phyloP scores from a whole-genome alignment of 2,888 invertebrate species.

The Drosophila quasianomalipes region DNA sequence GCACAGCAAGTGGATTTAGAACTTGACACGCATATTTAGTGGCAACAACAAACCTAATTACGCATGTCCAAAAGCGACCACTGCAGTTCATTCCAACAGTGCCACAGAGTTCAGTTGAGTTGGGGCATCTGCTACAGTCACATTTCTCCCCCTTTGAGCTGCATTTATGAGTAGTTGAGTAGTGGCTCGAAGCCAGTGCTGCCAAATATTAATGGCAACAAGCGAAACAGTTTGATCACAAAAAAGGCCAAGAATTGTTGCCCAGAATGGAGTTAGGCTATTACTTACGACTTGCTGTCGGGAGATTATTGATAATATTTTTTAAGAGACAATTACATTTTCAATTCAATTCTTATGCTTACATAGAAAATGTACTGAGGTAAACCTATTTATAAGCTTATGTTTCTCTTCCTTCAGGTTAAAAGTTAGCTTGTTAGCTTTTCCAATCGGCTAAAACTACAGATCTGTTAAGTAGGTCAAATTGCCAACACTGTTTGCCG shows the following conservation, averaged over 20 bases:
- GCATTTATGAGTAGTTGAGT: slow-evolving; percentile 59
- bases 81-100: slow-evolving; percentile 31
- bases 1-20: slow-evolving; percentile 40
- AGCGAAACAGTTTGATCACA: not conserved
- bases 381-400: not conserved
- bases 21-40: slow-evolving; percentile 81
- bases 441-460: not conserved
- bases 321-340: not conserved
- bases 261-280: not conserved
- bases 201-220: not conserved
- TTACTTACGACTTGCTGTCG: not conserved
- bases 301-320: not conserved
- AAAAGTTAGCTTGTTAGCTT: not conserved
- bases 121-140: slow-evolving; percentile 16
- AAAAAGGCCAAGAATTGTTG: not conserved
- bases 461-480: not conserved
- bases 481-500: slow-evolving; percentile 1
- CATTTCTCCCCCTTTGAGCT: slow-evolving; percentile 6
- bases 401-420: not conserved
- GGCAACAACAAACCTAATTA: slow-evolving; percentile 79
- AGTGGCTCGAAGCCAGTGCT: not conserved
- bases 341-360: too few relatives aligned
- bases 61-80: slow-evolving; percentile 69
- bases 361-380: not conserved
- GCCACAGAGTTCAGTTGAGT: slow-evolving; percentile 13